Evolutionary conservation across 2,113 vertebrate genomes (phyloP).

Genomic region (Carassius carassius): DNA sequence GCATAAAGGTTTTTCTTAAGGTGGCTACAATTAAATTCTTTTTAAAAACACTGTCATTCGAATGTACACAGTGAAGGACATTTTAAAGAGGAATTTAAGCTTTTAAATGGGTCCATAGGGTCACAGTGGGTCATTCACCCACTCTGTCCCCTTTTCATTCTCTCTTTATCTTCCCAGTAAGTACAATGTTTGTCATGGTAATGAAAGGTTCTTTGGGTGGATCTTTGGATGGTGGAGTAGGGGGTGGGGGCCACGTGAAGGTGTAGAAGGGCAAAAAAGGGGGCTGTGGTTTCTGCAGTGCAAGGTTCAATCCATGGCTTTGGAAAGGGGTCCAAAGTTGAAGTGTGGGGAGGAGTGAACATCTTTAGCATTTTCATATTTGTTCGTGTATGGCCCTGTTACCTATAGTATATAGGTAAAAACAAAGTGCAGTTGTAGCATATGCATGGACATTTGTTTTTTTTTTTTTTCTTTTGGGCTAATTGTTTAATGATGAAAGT

Average conservation of each 20-base stretch:
- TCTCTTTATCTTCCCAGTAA: slow-evolving; percentile 55
- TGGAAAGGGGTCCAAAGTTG: not conserved
- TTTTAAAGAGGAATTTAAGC: not conserved
- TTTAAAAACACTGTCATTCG: not conserved
- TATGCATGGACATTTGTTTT: no score
- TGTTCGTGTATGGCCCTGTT: not conserved
- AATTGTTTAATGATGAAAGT: no score
- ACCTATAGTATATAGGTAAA: not conserved
- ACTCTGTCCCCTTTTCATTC: slow-evolving; percentile 53
- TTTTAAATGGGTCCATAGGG: slow-evolving; percentile 23
- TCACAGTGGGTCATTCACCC: slow-evolving; percentile 55
- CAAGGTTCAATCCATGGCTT: not conserved
- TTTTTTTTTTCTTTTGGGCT: no score
- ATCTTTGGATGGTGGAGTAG: slow-evolving; percentile 68
- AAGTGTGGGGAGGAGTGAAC: not conserved
- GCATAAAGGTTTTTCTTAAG: not conserved
- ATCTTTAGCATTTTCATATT: not conserved
- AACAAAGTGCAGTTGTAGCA: not conserved
- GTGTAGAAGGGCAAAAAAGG: slow-evolving; percentile 41
- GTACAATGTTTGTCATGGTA: slow-evolving; percentile 74
- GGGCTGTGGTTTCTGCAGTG: slow-evolving; percentile 56
- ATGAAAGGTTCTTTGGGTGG: slow-evolving; percentile 63
- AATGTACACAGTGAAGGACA: not conserved
- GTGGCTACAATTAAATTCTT: not conserved
- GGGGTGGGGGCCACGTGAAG: slow-evolving; percentile 53